Base-by-base conservation (phyloP, 2,888 invertebrate genomes). In the Xestia c-nigrum region DNA sequence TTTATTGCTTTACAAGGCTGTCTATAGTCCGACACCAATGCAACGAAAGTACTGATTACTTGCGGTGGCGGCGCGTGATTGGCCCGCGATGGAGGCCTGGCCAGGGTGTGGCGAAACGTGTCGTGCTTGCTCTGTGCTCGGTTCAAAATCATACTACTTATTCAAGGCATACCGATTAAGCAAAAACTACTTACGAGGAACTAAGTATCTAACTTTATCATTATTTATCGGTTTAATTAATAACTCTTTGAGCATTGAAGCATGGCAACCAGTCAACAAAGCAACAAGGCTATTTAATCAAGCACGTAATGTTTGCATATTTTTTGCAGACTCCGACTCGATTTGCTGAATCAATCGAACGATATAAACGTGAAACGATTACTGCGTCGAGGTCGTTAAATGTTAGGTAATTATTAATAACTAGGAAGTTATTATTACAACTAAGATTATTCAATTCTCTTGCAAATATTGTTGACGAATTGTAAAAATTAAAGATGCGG, bases 51-150 rank as follows among this genome's bases (percentile, higher is more conserved):
- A 90, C 87, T 85, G 87, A 94, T 94, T 93, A 91, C 93, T 92
- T 88, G 92, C 89, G 92, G 81, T 93, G 94, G 93, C 90, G 91
- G 88, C 87, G 79, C 88, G 88, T 91, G 95, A 96, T 96, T 96
- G 96, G 96, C 81, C 85, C 90, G 69, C 84, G 66, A 74, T 84
- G 95, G 96, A 93, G 96, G 96, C 96, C 94, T 94, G 96, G 94
- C 95, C 89, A 31, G 95, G 96, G 96, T 95, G 96, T 96, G 96
- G 93, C 94, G 92, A 89, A 94, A 94, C 95, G 91, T 92, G 93
- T 92, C 91, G 89, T 74, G 81, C 88, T 89, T 87, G 82, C 86
- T 86, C 84, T 87, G 84, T 90, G 81, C 86, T 87, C 85, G 87
- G 85, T 90, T 87, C 81, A 92, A 94, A 93, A 78, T 86, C 76